phyloP scores from a whole-genome alignment of 2,888 invertebrate species.

The Marronus borbonicus region DNA sequence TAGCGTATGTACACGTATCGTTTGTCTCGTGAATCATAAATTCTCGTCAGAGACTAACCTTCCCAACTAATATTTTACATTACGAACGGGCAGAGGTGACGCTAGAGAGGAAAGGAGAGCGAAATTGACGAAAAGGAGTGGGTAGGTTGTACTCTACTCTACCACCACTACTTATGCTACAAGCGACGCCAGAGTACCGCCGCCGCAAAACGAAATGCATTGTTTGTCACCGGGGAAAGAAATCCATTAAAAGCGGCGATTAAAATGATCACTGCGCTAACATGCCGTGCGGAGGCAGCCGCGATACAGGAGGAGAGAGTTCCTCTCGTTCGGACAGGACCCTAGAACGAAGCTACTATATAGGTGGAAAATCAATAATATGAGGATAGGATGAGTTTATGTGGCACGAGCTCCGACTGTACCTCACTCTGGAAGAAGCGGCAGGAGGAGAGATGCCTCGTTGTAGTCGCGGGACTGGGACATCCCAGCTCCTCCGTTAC shows the following conservation, averaged over 20 bases:
- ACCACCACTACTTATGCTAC: slow-evolving; percentile 16
- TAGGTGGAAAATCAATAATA: slow-evolving; percentile 63
- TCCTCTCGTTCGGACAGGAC: slow-evolving; percentile 40
- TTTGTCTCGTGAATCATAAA: slow-evolving; percentile 42
- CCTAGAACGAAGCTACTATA: slow-evolving; percentile 50
- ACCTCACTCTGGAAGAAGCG: slow-evolving; percentile 48
- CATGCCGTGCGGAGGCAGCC: slow-evolving; percentile 12
- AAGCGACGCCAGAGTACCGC: slow-evolving; percentile 2
- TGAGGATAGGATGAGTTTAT: slow-evolving; percentile 53
- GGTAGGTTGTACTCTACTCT: neutral
- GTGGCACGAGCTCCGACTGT: slow-evolving; percentile 53
- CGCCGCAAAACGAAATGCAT: slow-evolving; percentile 46
- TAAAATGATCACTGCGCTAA: slow-evolving; percentile 54
- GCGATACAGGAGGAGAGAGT: slow-evolving; percentile 18
- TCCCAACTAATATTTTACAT: slow-evolving; percentile 44
- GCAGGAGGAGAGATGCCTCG: slow-evolving; percentile 42
- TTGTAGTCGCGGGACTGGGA: slow-evolving; percentile 51
- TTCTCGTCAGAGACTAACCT: slow-evolving; percentile 38
- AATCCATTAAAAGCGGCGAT: slow-evolving; percentile 53
- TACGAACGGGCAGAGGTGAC: slow-evolving; percentile 8
- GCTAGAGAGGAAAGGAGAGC: slow-evolving; percentile 26
- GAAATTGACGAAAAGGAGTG: slow-evolving; percentile 10
- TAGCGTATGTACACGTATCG: neutral
- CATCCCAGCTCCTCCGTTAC: slow-evolving; percentile 50
- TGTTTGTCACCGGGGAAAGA: slow-evolving; percentile 52